Conservation (phyloP, 2,797 vertebrate genomes). For the Crypturellus tataupa region DNA sequence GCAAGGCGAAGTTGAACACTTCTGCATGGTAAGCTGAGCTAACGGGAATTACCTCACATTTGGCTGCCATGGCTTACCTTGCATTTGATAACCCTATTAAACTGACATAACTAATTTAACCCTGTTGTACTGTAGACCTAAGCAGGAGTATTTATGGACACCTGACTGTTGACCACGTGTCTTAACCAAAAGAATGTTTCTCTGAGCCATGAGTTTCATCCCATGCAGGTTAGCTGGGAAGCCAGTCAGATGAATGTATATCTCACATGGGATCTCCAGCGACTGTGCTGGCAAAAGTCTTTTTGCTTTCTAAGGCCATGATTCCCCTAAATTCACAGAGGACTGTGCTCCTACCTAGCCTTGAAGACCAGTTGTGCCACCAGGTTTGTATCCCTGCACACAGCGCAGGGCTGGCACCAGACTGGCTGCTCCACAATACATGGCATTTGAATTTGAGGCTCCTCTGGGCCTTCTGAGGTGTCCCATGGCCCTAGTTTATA, state of each 20-base stretch:
- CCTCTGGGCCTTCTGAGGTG: not conserved
- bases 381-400: not conserved
- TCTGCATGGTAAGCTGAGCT: not conserved
- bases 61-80: not conserved
- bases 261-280: not conserved
- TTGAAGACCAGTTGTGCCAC: accelerated
- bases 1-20: not conserved
- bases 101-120: not conserved
- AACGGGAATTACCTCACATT: not conserved
- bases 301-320: not conserved
- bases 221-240: not conserved
- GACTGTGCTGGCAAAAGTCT: not conserved
- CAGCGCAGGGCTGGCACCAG: not conserved
- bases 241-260: not conserved
- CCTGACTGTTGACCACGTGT: not conserved
- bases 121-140: not conserved
- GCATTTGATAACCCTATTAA: not conserved
- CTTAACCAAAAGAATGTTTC: not conserved
- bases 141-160: not conserved
- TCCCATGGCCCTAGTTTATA: slow-evolving; percentile 7
- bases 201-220: not conserved
- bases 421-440: not conserved
- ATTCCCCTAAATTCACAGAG: not conserved
- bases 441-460: slow-evolving; percentile 28
- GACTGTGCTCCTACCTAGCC: not conserved